These are phyloP conservation scores for Trachemys scripta DNA, from an alignment of 2,113 vertebrate species.

Conservation along the genomic window DNA sequence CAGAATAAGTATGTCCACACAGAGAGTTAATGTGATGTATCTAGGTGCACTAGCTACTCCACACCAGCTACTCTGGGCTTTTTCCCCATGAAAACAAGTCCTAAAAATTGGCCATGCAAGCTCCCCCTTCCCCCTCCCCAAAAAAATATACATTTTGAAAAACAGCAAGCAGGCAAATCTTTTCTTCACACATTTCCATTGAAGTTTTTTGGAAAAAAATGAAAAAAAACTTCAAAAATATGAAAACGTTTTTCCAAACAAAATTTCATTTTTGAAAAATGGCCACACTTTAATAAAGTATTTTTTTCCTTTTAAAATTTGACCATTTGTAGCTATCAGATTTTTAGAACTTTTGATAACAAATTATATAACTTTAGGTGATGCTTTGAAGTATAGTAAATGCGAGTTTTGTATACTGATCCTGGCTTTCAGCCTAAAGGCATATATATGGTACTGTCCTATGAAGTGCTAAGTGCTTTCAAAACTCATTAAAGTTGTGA, in stretches of 20 bases:
- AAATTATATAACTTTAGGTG: background rate
- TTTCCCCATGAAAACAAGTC: background rate
- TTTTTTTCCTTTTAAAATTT: background rate
- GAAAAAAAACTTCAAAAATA: background rate
- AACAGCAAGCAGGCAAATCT: background rate
- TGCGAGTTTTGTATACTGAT: background rate
- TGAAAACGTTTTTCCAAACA: background rate
- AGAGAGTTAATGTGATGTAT: background rate
- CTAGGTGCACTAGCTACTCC: background rate
- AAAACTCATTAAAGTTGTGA: background rate
- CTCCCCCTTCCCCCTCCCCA: rapidly evolving
- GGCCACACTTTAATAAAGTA: background rate
- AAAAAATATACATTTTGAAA: background rate
- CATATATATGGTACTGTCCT: background rate
- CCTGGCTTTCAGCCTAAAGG: rapidly evolving
- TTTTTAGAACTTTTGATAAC: background rate
- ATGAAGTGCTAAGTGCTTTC: background rate
- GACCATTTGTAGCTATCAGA: background rate
- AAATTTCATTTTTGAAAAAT: background rate
- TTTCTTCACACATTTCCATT: background rate
- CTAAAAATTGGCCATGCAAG: background rate
- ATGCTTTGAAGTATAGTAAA: background rate
- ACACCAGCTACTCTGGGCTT: no score
- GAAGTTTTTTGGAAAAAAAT: background rate
- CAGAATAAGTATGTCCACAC: background rate